Percentiles rank a stretch among this genome's conserved stretches.
These are phyloP conservation scores for Paedocypris sp. DNA, from an alignment of 2,113 vertebrate genomes.

Conservation along the genomic window DNA sequence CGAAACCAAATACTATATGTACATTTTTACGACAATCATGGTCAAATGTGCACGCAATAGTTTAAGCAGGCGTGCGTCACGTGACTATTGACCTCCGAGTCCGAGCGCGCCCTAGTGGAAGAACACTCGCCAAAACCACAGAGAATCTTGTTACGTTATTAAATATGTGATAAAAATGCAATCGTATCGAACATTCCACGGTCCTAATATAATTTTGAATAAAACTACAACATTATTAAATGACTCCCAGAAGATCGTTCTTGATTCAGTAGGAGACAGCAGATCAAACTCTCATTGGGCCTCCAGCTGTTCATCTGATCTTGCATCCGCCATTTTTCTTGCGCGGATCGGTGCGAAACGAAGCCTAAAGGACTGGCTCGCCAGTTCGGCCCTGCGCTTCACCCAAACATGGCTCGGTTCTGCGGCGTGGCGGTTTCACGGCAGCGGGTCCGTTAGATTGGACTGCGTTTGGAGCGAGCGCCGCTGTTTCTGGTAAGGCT, in stretches of 20 bases:
- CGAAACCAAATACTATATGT: no score
- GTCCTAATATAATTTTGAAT: no score
- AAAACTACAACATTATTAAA: no score
- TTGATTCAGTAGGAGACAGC: not conserved
- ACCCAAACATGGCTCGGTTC: not conserved
- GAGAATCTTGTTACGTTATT: no score
- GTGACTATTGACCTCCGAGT: no score
- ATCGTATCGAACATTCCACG: no score
- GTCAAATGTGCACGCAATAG: no score
- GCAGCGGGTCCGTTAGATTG: constrained; percentile 10
- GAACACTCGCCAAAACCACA: no score
- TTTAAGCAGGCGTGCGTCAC: no score
- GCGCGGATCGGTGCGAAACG: not conserved
- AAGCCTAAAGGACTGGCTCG: not conserved
- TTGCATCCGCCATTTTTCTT: constrained; percentile 1
- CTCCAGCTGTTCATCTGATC: constrained; percentile 4
- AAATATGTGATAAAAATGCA: no score
- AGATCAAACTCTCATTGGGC: constrained; percentile 5
- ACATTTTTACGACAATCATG: no score
- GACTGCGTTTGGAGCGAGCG: constrained; percentile 21
- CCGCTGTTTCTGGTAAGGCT: constrained; percentile 50
- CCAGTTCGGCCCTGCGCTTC: not conserved
- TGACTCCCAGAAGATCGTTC: not conserved
- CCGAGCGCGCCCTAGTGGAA: no score
- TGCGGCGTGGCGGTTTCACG: not conserved